Conservation (phyloP, 2,888 invertebrate species). For the Xanthorhoe spadicearia region DNA sequence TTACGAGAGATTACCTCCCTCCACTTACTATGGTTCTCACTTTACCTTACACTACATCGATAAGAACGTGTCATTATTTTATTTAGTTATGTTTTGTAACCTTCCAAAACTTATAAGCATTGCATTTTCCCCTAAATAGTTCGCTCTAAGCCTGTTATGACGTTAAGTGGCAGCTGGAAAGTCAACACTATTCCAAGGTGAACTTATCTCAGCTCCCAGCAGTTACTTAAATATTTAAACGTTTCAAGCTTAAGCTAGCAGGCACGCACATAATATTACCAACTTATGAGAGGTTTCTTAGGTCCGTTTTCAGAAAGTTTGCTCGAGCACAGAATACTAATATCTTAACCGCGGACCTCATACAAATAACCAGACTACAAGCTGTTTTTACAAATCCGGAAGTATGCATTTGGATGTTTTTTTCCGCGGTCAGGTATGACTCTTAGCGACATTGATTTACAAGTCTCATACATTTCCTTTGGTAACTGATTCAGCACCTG, state of each 20-base stretch:
- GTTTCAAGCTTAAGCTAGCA: slow-evolving; percentile 1
- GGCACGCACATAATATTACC: slow-evolving; percentile 2
- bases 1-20: too few species aligned
- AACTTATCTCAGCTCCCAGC: slow-evolving; percentile 8
- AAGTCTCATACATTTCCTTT: too few species aligned
- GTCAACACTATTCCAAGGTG: slow-evolving; percentile 1
- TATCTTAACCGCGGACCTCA: neutral
- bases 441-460: too few species aligned
- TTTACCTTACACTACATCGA: too few species aligned
- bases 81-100: too few species aligned
- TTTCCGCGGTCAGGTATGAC: too few species aligned
- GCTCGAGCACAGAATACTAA: neutral
- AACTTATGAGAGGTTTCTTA: neutral
- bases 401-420: neutral
- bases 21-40: too few species aligned
- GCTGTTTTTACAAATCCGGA: neutral
- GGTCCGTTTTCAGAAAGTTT: neutral
- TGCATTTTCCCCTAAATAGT: too few species aligned
- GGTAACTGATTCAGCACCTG: too few species aligned
- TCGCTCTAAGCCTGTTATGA: neutral
- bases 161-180: neutral
- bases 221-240: slow-evolving; percentile 6
- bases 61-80: neutral
- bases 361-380: neutral
- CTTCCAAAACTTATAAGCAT: too few species aligned